Percentiles rank a stretch among this genome's conserved stretches.
These are phyloP conservation scores for Dasypogon diadema DNA, from an alignment of 2,888 invertebrate genomes.

Conservation along the genomic window DNA sequence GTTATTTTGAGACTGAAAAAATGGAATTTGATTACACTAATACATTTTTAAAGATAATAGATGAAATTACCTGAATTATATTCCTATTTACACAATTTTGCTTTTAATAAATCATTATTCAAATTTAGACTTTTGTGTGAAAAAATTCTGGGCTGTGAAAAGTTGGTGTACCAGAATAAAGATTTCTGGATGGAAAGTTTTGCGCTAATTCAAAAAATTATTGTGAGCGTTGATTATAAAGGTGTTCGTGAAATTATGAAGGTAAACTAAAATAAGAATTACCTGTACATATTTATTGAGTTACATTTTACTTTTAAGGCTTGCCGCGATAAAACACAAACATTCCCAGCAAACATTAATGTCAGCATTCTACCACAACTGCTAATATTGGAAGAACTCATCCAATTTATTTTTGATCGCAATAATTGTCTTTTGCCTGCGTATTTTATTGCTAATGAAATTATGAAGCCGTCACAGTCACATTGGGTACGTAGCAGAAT, in stretches of 20 bases:
- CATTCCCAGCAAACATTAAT: constrained; percentile 82
- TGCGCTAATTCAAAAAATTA: constrained; percentile 83
- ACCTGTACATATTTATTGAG: no score
- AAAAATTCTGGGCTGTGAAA: constrained; percentile 84
- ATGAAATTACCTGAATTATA: no score
- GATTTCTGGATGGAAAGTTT: constrained; percentile 94
- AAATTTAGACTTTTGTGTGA: constrained; percentile 83
- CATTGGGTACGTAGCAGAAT: constrained; percentile 81
- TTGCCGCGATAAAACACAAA: constrained; percentile 89
- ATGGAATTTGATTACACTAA: no score
- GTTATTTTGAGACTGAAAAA: no score
- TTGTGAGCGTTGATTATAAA: constrained; percentile 95
- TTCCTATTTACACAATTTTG: no score
- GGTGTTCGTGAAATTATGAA: constrained; percentile 94
- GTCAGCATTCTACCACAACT: constrained; percentile 85
- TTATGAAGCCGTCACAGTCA: constrained; percentile 79
- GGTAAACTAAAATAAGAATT: constrained; percentile 66
- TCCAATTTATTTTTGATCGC: constrained; percentile 91
- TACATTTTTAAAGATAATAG: no score
- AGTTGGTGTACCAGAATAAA: constrained; percentile 82
- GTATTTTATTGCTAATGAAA: constrained; percentile 95
- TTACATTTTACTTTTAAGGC: constrained; percentile 70
- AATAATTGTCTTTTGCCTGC: constrained; percentile 92
- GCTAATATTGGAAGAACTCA: constrained; percentile 83
- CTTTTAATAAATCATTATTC: background rate